These are phyloP conservation scores for Diceros bicornis DNA, from an alignment of 2,797 vertebrate species.

Conservation along the genomic window DNA sequence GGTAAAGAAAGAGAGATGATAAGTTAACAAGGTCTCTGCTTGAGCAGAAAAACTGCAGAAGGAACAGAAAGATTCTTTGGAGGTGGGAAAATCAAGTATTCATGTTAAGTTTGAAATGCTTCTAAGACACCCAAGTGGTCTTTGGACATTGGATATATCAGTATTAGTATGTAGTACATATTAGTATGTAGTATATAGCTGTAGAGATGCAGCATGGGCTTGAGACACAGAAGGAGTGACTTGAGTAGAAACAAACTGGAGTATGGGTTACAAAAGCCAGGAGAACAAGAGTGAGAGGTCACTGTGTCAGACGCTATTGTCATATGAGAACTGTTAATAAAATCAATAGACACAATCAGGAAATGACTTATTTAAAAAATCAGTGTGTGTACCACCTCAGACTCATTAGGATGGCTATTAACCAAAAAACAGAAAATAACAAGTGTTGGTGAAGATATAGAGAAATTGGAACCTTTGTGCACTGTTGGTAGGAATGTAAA, in stretches of 20 bases:
- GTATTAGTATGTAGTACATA: background rate
- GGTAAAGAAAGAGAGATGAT: background rate
- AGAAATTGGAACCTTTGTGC: conserved; percentile 6
- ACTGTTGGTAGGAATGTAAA: background rate
- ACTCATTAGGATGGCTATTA: background rate
- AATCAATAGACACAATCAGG: background rate
- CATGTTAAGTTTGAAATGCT: background rate
- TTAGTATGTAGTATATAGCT: background rate
- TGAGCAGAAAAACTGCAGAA: background rate
- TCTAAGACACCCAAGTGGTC: background rate
- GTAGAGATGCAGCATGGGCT: background rate
- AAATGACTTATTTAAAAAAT: conserved; percentile 34
- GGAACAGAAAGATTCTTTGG: background rate
- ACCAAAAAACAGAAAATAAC: background rate
- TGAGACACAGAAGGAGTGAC: background rate
- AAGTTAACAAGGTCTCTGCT: background rate
- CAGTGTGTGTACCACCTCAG: background rate
- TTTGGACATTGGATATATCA: background rate
- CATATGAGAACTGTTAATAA: background rate
- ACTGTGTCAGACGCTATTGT: background rate
- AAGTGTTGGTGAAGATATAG: background rate
- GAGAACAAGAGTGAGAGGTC: background rate
- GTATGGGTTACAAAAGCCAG: background rate
- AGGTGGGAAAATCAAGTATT: background rate
- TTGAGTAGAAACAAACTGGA: background rate